Base-by-base conservation (phyloP, 2,797 vertebrate genomes). In the Selene dorsalis region DNA sequence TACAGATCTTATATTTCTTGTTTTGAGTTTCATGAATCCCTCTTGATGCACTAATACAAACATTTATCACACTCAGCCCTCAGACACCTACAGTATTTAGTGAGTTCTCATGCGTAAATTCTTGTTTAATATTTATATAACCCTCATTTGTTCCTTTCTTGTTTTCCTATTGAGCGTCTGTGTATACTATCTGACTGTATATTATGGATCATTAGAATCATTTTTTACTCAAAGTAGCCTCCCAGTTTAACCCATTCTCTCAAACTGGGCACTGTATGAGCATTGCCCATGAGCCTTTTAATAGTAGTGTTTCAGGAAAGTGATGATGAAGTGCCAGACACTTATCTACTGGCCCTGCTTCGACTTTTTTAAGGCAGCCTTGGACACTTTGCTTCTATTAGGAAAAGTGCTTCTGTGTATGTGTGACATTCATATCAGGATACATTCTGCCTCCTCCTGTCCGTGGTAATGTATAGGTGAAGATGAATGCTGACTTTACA, bases 401-500 rank as follows among this genome's bases (percentile, higher is more conserved):
- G 32, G 22, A 64, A 65, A 62, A 75, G 26, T 64, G 59, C 66
- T 39, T 55, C 68, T 26, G 26, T 41, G 35, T 61, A 8, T 74
- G 83, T 58, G 41, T 61, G 67, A 20, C 71, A 61, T 75, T 78
- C 56, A 48, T 55, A 75, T 71, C 55, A 55, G 67, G 28, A 35
- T 58, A 28, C 30, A 65, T 80, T 70, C 66, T 75, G 74, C 77
- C 58, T 71, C 32, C 41, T 56, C 30, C 63, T 53, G 64, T 84
- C 73, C 24, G 10, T 24, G 14, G 61, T 78, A 83, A 80, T 63
- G 74, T 68, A 69, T 80, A 85, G 80, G 80, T 75, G 63, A 84
- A 55, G 63, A 82, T 85, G 76, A 85, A 79, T 74, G 80, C 87
- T 86, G 87, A 89, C 80, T 88, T 88, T 60, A 85, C 75, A 79